Conservation (phyloP, 2,797 vertebrate genomes). For the Hemibagrus guttatus region DNA sequence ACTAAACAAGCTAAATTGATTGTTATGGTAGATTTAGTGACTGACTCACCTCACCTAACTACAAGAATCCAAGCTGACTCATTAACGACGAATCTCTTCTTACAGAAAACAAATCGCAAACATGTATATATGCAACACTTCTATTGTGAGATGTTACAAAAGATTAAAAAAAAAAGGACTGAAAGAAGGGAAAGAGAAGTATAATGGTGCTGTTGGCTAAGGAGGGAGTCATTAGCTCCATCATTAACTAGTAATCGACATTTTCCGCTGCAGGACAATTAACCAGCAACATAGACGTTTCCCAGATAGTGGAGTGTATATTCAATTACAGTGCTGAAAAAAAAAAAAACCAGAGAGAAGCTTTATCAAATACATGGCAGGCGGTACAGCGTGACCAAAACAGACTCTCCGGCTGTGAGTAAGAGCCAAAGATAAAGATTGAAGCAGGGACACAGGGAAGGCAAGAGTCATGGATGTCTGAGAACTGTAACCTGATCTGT, state of each 20-base stretch:
- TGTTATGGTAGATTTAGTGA: constrained; percentile 17
- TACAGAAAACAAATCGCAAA: not conserved
- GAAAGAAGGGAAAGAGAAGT: not conserved
- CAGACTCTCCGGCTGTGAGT: constrained; percentile 40
- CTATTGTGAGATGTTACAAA: not conserved
- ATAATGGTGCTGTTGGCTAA: not conserved
- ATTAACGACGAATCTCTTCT: not conserved
- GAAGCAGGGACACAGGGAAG: constrained; percentile 39
- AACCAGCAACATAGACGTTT: constrained; percentile 22
- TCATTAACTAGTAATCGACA: not conserved
- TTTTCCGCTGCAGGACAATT: not conserved
- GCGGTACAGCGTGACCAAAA: constrained; percentile 47
- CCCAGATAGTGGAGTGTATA: constrained; percentile 64
- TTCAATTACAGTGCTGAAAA: constrained; percentile 33
- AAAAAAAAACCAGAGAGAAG: constrained; percentile 25
- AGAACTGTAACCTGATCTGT: constrained; percentile 66
- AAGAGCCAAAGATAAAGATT: constrained; percentile 42
- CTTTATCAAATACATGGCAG: constrained; percentile 50
- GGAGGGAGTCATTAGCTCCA: not conserved
- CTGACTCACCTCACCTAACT: not conserved
- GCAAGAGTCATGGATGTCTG: constrained; percentile 46
- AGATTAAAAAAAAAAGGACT: not conserved
- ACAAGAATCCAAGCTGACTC: not conserved
- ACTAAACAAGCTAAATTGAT: constrained; percentile 24
- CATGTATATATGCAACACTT: not conserved